Conservation (phyloP, 2,113 vertebrate genomes). For the Empidonax traillii region DNA sequence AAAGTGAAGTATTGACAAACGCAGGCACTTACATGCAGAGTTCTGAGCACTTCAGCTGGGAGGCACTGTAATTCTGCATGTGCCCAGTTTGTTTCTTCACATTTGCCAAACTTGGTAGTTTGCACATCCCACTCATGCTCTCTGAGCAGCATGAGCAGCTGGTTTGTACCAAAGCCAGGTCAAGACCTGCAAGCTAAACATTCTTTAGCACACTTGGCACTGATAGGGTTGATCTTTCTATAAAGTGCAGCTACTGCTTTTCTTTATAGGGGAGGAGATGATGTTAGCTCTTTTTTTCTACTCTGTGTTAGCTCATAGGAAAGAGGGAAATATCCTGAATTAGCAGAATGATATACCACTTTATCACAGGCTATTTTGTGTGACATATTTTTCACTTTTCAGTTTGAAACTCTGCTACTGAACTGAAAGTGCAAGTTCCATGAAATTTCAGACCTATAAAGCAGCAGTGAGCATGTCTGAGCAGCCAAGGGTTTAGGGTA, state of each 20-base stretch:
- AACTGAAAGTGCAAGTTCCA: not conserved
- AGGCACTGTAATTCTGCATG: not conserved
- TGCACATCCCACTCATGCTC: not conserved
- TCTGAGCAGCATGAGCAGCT: not conserved
- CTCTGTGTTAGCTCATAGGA: not conserved
- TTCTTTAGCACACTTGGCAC: not conserved
- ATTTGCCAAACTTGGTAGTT: not conserved
- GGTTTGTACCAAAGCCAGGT: not conserved
- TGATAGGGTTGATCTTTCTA: not conserved
- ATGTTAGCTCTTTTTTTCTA: not conserved
- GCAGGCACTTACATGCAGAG: not conserved
- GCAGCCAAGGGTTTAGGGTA: not conserved
- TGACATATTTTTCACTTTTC: not conserved
- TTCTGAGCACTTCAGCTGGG: not conserved
- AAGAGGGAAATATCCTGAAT: not conserved
- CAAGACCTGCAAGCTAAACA: not conserved
- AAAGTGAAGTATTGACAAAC: not conserved
- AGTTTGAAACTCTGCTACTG: not conserved
- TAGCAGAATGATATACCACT: not conserved
- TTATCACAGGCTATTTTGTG: not conserved
- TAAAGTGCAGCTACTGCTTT: not conserved
- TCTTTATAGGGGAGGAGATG: not conserved
- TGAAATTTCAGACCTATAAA: not conserved
- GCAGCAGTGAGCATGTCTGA: not conserved
- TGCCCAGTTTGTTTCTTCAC: not conserved